Evolutionary conservation across 2,113 vertebrate species (phyloP).

Genomic region (Platysternon megacephalum): DNA sequence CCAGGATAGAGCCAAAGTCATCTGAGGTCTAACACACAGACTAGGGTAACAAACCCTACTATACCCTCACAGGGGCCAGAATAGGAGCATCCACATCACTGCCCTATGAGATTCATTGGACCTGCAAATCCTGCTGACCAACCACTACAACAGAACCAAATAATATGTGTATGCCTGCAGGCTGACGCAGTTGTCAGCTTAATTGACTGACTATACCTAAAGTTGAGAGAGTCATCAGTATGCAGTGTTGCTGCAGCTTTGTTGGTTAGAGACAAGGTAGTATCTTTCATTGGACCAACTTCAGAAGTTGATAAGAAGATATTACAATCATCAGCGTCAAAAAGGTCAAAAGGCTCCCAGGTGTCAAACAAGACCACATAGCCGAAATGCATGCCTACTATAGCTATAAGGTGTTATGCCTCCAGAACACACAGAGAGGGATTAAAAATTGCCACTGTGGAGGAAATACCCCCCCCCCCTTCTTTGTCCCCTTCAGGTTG

Average conservation of each 20-base stretch:
- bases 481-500: no score
- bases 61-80: not conserved
- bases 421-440: not conserved
- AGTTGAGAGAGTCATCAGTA: not conserved
- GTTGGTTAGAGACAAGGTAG: not conserved
- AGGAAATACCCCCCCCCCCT: no score
- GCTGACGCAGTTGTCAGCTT: not conserved
- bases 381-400: no score
- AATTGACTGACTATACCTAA: not conserved
- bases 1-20: not conserved
- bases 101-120: not conserved
- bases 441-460: not conserved
- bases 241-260: not conserved
- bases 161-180: not conserved
- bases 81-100: not conserved
- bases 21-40: rapidly evolving
- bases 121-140: not conserved
- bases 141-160: not conserved
- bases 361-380: not conserved
- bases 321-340: not conserved
- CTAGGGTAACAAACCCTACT: rapidly evolving
- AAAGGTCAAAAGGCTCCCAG: not conserved
- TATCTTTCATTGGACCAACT: not conserved
- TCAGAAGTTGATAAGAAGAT: not conserved
- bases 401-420: not conserved